These are phyloP conservation scores for Falco columbarius DNA, from an alignment of 2,797 vertebrate species.

Conservation along the genomic window DNA sequence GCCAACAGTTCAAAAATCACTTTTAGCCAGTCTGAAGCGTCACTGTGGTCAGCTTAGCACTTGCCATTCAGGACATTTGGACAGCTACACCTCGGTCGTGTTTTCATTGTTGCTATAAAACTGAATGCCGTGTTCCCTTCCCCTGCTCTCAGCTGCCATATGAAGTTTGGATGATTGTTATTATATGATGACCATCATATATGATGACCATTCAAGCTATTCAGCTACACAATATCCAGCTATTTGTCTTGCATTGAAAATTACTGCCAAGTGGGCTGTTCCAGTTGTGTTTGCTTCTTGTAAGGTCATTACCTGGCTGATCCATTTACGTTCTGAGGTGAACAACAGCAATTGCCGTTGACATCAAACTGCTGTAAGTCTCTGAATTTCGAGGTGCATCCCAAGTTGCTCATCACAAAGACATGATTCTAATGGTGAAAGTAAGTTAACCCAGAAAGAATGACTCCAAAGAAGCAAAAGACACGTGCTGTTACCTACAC, in stretches of 20 bases:
- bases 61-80: neutral
- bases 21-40: neutral
- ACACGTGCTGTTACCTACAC: neutral
- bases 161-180: neutral
- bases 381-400: neutral
- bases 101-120: neutral
- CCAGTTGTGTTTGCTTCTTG: neutral
- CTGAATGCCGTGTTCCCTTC: neutral
- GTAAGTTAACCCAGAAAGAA: neutral
- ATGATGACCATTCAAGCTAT: neutral
- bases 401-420: neutral
- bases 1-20: neutral
- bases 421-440: fast-evolving
- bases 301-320: neutral
- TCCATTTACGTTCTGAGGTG: neutral
- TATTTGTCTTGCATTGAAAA: neutral
- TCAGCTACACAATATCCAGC: neutral
- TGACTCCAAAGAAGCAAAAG: neutral
- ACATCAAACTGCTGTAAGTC: neutral
- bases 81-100: neutral
- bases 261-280: neutral
- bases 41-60: neutral
- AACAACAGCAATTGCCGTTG: neutral
- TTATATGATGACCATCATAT: neutral
- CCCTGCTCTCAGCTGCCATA: neutral